Percentiles rank a stretch among this genome's conserved stretches.
Conservation (phyloP, 2,797 vertebrate species). For the Pantherophis alleghaniensis region DNA sequence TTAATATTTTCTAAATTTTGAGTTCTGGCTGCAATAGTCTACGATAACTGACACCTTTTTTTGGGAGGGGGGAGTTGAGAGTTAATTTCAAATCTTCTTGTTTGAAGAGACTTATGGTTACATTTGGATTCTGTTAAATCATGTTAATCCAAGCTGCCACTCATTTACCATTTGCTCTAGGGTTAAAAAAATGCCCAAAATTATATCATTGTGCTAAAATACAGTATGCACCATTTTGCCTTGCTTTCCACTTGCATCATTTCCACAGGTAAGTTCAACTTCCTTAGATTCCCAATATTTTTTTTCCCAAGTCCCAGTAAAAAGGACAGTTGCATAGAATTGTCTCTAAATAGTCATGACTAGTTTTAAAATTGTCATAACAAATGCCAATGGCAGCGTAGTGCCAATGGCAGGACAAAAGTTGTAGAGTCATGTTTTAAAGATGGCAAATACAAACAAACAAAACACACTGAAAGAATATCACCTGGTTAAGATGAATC, state of each 20-base stretch:
- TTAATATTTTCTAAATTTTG: constrained; percentile 4
- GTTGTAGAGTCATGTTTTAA: no score
- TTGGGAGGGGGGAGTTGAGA: neutral
- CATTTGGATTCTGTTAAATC: neutral
- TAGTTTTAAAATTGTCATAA: no score
- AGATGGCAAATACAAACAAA: no score
- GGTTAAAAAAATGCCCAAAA: neutral
- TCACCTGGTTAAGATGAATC: no score
- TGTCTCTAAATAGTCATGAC: no score
- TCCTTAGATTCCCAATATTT: neutral
- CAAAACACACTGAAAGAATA: no score
- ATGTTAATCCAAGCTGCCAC: neutral
- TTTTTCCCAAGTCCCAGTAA: neutral
- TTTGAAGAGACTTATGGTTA: neutral
- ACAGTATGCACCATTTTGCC: neutral
- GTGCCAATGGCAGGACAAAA: no score
- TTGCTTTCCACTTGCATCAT: neutral
- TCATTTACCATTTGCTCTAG: neutral
- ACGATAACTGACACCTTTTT: neutral
- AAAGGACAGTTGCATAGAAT: neutral
- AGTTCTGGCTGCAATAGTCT: neutral
- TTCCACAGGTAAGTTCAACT: neutral
- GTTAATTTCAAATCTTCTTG: constrained; percentile 15
- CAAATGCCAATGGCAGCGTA: no score
- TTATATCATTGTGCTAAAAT: neutral